Evolutionary conservation across 2,113 vertebrate species (phyloP), one percentile per base, ranked within the genome.

Genomic region (Garra rufa): DNA sequence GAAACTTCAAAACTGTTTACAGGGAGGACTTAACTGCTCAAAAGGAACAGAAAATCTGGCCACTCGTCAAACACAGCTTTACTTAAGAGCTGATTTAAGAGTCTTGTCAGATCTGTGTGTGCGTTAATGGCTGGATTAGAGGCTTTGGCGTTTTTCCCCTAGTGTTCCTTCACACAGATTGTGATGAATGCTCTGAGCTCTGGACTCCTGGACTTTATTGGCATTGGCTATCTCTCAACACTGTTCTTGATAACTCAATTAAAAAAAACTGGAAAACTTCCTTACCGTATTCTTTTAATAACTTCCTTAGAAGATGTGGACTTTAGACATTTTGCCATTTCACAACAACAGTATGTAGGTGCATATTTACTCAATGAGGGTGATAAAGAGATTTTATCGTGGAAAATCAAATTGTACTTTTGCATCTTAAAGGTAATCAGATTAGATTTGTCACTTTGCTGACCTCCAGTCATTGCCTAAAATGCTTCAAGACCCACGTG

Each of bases 191-290:
- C 57, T 19, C 15, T 65, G 76, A 63, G 38, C 57, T 63, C n/a
- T 30, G 76, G n/a, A 57, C 48, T 77, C 15, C 21, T 61, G 55
- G 7, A 61, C 50, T 65, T 44, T 79, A 46, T 79, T 61, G 57
- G 21, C 34, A 44, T 79, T 13, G 78, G 41, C 34, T 65, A 50
- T 80, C 78, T 30, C 26, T 50, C 34, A 80, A 48, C 24, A 26
- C 43, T 48, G 5, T 80, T 80, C 5, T 10, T 65, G 43, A 80
- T 67, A 48, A n/a, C 43, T 80, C 15, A 8, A 67, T 48, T 67
- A 10, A 80, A 48, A 75, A 11, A 17, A 30, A 11, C 46, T 50
- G 6, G 41, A 71, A 71, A 71, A 44, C 21, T 26, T 73, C 70
- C 41, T 73, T 28, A 75, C 26, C 0, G 8, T 75, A 28, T 30